These are phyloP conservation scores for Neolamprologus variostigma DNA, from an alignment of 2,113 vertebrate species.

Conservation along the genomic window DNA sequence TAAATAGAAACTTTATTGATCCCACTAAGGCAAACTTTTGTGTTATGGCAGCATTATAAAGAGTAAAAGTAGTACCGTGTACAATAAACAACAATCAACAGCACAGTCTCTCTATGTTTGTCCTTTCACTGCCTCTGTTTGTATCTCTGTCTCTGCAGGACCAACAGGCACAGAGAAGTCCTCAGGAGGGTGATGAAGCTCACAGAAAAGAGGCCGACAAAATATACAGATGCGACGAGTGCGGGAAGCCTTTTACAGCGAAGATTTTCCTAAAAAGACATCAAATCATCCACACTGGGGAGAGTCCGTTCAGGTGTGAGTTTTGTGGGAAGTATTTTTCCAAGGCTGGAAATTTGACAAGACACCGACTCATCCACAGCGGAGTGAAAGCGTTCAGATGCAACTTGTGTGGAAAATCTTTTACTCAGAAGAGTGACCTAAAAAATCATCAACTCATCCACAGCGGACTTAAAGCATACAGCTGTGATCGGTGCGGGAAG, in stretches of 20 bases:
- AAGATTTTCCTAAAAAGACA: not conserved
- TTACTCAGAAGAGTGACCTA: not conserved
- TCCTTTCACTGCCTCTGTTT: not conserved
- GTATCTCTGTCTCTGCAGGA: not conserved
- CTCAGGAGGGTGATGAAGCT: not conserved
- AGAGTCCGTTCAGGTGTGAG: not conserved
- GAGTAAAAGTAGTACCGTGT: fast-evolving
- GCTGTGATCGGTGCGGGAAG: not conserved
- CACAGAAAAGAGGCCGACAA: not conserved
- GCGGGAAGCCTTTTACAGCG: not conserved
- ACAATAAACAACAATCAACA: not conserved
- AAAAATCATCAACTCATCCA: not conserved
- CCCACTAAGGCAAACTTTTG: not conserved
- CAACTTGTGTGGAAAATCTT: not conserved
- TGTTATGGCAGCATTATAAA: not conserved
- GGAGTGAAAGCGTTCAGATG: not conserved
- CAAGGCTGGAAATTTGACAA: not conserved
- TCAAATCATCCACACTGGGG: not conserved
- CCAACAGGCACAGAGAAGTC: not conserved
- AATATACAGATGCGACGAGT: not conserved
- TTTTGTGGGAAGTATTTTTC: not conserved
- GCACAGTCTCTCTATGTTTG: not conserved
- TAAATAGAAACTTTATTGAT: not conserved
- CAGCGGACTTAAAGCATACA: not conserved
- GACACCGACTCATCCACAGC: not conserved